Conservation (phyloP, 2,113 vertebrate species). For the Microcebus griseorufus region DNA sequence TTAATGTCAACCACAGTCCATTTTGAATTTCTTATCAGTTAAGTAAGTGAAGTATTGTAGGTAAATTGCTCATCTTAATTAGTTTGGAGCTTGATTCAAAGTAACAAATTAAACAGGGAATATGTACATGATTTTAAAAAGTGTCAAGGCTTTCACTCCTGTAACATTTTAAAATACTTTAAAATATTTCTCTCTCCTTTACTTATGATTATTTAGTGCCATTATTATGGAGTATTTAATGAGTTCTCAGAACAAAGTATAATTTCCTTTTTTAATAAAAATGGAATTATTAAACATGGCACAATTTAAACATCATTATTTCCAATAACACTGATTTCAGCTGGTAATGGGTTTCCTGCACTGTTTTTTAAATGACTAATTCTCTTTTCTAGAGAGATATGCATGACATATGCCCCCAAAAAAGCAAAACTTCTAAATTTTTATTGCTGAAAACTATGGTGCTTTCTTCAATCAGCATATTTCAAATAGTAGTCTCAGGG, state of each 20-base stretch:
- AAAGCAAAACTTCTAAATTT: constrained; percentile 46
- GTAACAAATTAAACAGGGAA: background rate
- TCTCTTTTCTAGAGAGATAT: constrained; percentile 42
- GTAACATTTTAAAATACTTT: background rate
- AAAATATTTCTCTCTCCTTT: constrained; percentile 2
- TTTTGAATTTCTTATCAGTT: constrained; percentile 52
- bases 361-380: constrained; percentile 54
- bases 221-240: constrained; percentile 53
- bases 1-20: background rate
- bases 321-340: constrained; percentile 67
- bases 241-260: constrained; percentile 62
- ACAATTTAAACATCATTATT: constrained; percentile 79
- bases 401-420: background rate
- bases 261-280: constrained; percentile 73
- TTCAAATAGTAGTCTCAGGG: constrained; percentile 34
- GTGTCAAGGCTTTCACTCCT: background rate
- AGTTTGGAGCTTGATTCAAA: constrained; percentile 27
- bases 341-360: background rate
- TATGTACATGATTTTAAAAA: background rate
- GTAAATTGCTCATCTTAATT: constrained; percentile 8
- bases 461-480: constrained; percentile 46
- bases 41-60: constrained; percentile 24
- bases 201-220: constrained; percentile 66
- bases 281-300: constrained; percentile 68
- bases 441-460: constrained; percentile 25